Evolutionary conservation across 2,797 vertebrate genomes (phyloP), one percentile per base, ranked within the genome.

Genomic region (Enteromius trimaculatus): DNA sequence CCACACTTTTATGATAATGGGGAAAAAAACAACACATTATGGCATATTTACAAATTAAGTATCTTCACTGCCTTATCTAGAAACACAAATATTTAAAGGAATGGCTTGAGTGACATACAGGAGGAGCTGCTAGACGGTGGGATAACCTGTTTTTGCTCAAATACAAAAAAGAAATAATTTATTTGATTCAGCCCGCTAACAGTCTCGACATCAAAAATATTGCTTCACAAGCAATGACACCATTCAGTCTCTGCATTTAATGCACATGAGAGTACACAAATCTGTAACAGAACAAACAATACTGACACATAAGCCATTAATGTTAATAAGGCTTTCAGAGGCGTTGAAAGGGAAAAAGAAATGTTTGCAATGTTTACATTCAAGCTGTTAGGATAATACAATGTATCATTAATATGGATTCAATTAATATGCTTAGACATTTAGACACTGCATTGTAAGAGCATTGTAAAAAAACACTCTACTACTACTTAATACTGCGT

Each of bases 41-140:
- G 76, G 77, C 77, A 77, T 85, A 82, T 87, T 77, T 84, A 87
- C 86, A 88, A 49, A 21, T 55, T 55, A 21, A 79, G 42, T 55
- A 75, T 39, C 37, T 75, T 77, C 19, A 62, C 42, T 37, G 70
- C 65, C 47, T 37, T 80, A 21, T 37, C 49, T 34, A 60, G 31
- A 31, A 58, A 83, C 71, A 75, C 76, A 83, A 62, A 83, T 74
- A 55, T 42, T 66, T 23, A 58, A 81, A 65, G 53, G 71, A 65
- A 79, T 47, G 68, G 72, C 21, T 39, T 66, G 51, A 78, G 76
- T 58, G 62, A 75, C 26, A 55, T 19, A 64, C 74, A 80, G 49
- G 49, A 34, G 8, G 34, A 70, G 47, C 23, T 60, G 72, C 13
- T 31, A 19, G 72, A 42, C 39, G 31, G 16, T 39, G 16, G 60